phyloP scores from a whole-genome alignment of 2,797 vertebrate species.

The Limosa lapponica region DNA sequence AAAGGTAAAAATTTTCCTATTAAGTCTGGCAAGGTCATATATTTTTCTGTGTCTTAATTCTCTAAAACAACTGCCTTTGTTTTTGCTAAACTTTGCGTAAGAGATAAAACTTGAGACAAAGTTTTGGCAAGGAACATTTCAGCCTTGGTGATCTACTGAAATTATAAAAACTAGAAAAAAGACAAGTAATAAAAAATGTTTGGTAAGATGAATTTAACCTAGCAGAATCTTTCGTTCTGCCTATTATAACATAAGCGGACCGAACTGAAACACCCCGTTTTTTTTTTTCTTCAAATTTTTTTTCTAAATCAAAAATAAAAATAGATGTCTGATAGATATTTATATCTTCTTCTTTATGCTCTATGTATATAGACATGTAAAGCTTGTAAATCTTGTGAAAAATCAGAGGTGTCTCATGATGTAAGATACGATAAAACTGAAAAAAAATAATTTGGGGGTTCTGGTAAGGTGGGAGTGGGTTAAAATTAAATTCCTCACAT shows the following conservation, averaged over 20 bases:
- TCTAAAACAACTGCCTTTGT: not conserved
- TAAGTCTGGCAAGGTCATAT: not conserved
- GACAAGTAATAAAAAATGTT: not conserved
- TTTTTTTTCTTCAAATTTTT: not conserved
- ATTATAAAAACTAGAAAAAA: not conserved
- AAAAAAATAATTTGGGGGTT: not conserved
- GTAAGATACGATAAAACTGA: not conserved
- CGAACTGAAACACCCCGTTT: not conserved
- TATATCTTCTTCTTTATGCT: not conserved
- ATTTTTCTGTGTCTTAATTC: not conserved
- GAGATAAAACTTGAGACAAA: not conserved
- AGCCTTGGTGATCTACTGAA: not conserved
- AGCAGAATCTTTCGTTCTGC: not conserved
- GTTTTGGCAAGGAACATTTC: not conserved
- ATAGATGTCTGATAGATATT: not conserved
- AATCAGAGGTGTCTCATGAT: not conserved
- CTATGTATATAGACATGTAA: rapidly evolving
- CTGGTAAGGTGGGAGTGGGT: not conserved
- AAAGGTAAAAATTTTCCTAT: not conserved
- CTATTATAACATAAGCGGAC: not conserved
- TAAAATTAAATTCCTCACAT: not conserved
- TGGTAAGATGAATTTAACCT: not conserved
- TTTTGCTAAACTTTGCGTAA: not conserved
- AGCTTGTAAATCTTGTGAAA: not conserved
- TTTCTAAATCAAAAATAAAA: not conserved